Evolutionary conservation across 2,113 vertebrate genomes (phyloP).

Genomic region (Todiramphus chloris): DNA sequence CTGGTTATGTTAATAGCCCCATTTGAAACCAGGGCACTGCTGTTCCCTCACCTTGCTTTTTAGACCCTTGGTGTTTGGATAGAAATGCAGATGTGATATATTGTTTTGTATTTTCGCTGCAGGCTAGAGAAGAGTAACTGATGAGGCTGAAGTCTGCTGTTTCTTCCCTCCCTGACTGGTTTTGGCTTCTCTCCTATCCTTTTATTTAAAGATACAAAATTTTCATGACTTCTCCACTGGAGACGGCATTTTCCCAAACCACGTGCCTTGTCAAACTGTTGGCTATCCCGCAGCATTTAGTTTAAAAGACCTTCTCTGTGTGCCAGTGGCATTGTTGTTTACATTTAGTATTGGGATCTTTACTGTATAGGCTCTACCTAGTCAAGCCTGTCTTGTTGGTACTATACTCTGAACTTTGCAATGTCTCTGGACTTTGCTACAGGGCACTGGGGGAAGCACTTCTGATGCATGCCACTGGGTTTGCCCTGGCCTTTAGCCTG

Average conservation of each 20-base stretch:
- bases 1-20: neutral
- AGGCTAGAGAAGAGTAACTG: neutral
- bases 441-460: neutral
- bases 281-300: neutral
- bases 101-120: neutral
- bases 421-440: neutral
- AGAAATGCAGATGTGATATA: neutral
- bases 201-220: constrained; percentile 7
- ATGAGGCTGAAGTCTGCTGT: neutral
- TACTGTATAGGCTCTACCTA: neutral
- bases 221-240: constrained; percentile 1
- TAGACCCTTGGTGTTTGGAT: neutral
- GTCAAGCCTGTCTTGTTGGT: neutral
- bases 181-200: constrained; percentile 14
- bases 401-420: neutral
- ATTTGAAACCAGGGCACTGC: constrained; percentile 26
- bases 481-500: neutral
- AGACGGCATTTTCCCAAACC: neutral
- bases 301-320: neutral
- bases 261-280: neutral
- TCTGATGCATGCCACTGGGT: neutral
- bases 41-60: neutral
- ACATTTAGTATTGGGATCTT: neutral
- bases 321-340: neutral
- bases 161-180: neutral